Percentiles rank a stretch among this genome's conserved stretches.
Evolutionary conservation across 2,113 vertebrate species (phyloP).

Genomic region (Geococcyx californianus): DNA sequence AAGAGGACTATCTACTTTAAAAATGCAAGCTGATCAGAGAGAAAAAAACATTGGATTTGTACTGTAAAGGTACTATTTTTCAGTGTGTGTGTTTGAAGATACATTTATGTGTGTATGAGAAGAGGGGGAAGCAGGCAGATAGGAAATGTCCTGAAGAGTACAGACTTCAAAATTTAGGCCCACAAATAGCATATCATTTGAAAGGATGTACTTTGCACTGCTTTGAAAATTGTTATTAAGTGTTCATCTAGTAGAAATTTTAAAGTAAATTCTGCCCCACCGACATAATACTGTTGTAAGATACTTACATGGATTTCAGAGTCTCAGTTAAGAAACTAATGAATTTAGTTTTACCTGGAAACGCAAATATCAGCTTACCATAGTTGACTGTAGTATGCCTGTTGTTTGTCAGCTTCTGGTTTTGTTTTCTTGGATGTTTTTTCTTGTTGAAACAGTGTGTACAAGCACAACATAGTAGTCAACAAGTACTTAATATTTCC

Average conservation of each 20-base stretch:
- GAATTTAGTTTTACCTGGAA: conserved; percentile 28
- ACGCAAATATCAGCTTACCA: neutral
- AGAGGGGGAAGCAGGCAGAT: neutral
- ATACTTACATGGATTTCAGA: neutral
- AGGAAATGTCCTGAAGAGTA: neutral
- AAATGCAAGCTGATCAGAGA: neutral
- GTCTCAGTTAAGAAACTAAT: conserved; percentile 7
- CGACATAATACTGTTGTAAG: neutral
- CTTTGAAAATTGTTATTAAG: neutral
- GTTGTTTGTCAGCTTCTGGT: neutral
- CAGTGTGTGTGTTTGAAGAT: neutral
- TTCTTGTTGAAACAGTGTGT: neutral
- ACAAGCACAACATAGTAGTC: neutral
- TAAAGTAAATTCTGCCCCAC: neutral
- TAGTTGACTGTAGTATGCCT: neutral
- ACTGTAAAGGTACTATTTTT: conserved; percentile 29
- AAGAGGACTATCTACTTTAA: neutral
- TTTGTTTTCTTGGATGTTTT: neutral
- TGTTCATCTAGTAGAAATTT: neutral
- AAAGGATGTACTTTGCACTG: neutral
- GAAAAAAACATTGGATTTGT: neutral
- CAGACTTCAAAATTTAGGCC: neutral
- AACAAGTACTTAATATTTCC: neutral
- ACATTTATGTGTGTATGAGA: neutral
- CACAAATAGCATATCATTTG: rapidly evolving